Evolutionary conservation across 2,113 vertebrate genomes (phyloP).

Genomic region (Halichoerus grypus): DNA sequence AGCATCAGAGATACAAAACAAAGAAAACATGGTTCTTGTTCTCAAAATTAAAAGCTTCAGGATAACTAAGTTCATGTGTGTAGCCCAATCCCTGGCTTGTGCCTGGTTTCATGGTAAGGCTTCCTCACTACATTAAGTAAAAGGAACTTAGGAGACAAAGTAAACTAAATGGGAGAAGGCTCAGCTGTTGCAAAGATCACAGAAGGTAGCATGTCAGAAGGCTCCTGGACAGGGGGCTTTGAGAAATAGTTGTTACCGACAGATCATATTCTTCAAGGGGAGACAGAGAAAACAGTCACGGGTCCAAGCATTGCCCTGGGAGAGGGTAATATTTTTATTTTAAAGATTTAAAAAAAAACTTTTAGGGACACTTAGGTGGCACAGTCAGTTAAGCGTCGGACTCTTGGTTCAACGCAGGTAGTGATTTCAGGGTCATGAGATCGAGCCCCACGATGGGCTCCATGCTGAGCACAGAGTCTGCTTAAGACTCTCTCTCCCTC

Average conservation of each 20-base stretch:
- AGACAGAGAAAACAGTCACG: neutral
- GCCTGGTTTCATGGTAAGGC: accelerated
- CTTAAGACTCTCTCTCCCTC: neutral
- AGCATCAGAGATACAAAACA: neutral
- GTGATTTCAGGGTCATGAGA: neutral
- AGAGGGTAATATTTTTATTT: neutral
- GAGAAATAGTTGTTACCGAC: neutral
- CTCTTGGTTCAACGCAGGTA: neutral
- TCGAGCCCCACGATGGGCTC: neutral
- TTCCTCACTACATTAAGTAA: neutral
- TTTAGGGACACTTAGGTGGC: neutral
- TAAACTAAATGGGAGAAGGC: neutral
- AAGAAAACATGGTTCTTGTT: neutral
- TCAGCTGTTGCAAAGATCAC: neutral
- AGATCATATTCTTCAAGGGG: neutral
- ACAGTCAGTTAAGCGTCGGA: neutral
- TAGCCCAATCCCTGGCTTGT: neutral
- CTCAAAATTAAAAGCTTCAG: neutral
- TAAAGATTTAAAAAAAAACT: neutral
- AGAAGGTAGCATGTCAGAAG: neutral
- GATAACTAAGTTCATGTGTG: accelerated
- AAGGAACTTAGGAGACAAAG: neutral
- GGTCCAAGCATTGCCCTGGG: neutral
- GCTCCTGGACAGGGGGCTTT: neutral
- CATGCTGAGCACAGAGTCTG: neutral